Conservation (phyloP, 2,888 invertebrate species). For the Melieria omissa region DNA sequence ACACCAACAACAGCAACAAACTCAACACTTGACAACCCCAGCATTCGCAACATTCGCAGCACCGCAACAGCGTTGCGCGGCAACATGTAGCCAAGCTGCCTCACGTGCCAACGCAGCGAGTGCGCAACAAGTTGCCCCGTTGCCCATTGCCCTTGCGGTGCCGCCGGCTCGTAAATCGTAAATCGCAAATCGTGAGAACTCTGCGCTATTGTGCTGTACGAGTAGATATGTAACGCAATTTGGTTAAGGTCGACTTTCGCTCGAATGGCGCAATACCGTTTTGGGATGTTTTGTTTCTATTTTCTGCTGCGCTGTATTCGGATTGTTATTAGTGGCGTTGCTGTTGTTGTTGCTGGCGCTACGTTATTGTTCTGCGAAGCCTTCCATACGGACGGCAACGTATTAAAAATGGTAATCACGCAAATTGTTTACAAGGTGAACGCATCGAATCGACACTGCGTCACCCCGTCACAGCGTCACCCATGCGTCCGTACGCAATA, state of each 20-base stretch:
- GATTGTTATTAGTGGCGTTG: neutral
- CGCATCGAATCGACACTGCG: neutral
- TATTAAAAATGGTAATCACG: too few relatives aligned
- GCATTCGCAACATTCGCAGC: neutral
- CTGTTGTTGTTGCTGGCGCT: neutral
- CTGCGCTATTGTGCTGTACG: too few relatives aligned
- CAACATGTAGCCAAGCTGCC: constrained; percentile 21
- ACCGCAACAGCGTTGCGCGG: constrained; percentile 13
- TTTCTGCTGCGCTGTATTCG: too few relatives aligned
- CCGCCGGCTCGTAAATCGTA: neutral
- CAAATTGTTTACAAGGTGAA: neutral
- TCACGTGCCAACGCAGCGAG: constrained; percentile 19
- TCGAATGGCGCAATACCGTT: too few relatives aligned
- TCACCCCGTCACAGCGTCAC: neutral
- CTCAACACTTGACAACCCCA: neutral
- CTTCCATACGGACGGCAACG: too few relatives aligned
- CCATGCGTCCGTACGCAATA: neutral
- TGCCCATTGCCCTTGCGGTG: neutral
- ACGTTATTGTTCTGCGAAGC: neutral
- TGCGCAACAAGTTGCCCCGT: neutral
- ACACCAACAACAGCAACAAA: neutral
- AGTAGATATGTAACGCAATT: too few relatives aligned
- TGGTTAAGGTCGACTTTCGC: too few relatives aligned
- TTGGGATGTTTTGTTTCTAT: too few relatives aligned
- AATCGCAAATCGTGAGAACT: too few relatives aligned